A percentile compares a stretch with the other conserved stretches of the same genome.
These are phyloP conservation scores for Hypomesus transpacificus DNA, from an alignment of 2,113 vertebrate species.

Conservation along the genomic window DNA sequence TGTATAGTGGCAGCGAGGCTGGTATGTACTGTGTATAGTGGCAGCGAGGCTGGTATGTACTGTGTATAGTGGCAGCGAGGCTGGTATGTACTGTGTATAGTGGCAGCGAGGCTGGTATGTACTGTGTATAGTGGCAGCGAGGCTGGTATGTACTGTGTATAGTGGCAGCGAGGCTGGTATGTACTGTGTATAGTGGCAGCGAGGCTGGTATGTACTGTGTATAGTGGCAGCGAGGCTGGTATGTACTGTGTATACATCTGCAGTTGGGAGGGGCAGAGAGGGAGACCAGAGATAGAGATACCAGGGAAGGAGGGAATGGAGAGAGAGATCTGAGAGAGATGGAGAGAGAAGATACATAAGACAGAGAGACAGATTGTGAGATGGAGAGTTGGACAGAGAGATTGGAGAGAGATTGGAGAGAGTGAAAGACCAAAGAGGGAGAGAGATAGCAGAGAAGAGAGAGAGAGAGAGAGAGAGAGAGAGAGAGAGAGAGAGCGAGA, in stretches of 20 bases:
- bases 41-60: constrained; percentile 48
- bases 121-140: constrained; percentile 39
- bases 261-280: not conserved
- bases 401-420: no score
- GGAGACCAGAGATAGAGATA: no score
- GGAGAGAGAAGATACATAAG: no score
- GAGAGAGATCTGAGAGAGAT: not conserved
- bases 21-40: constrained; percentile 52
- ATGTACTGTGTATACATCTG: constrained; percentile 48
- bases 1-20: constrained; percentile 39
- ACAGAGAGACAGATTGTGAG: no score
- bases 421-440: no score
- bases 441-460: no score
- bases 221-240: constrained; percentile 41
- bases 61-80: constrained; percentile 39
- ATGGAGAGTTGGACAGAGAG: no score
- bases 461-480: no score
- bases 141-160: constrained; percentile 52
- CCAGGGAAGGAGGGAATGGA: no score
- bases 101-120: constrained; percentile 48
- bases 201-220: constrained; percentile 51
- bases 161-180: constrained; percentile 46
- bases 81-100: constrained; percentile 53
- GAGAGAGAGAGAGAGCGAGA: no score
- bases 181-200: constrained; percentile 45